Evolutionary conservation across 2,888 invertebrate species (phyloP).

Genomic region (Amitus sp.): DNA sequence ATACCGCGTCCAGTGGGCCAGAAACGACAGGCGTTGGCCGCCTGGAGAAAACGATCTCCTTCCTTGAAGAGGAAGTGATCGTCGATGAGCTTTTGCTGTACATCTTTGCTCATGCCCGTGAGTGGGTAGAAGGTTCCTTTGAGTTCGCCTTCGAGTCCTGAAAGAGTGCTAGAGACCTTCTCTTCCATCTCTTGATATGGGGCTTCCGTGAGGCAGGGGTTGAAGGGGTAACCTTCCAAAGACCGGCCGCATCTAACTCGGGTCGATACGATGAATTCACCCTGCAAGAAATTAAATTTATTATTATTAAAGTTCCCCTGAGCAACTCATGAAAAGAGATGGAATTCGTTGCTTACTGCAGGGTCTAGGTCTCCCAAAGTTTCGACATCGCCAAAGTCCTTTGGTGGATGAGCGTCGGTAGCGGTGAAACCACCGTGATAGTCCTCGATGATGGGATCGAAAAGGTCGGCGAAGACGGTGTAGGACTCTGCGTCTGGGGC

Average conservation of each 20-base stretch:
- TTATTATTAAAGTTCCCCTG: background rate
- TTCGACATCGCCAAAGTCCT: conserved; percentile 93
- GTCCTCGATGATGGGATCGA: conserved; percentile 98
- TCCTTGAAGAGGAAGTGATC: conserved; percentile 99
- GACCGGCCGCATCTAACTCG: conserved; percentile 97
- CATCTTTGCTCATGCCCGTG: conserved; percentile 95
- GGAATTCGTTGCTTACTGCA: conserved; percentile 66
- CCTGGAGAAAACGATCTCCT: conserved; percentile 90
- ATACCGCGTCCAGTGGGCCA: conserved; percentile 98
- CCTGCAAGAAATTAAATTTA: conserved; percentile 55
- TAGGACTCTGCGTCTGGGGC: conserved; percentile 97
- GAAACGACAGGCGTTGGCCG: conserved; percentile 95
- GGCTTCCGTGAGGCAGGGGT: conserved; percentile 95
- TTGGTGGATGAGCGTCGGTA: conserved; percentile 92
- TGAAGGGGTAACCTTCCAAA: conserved; percentile 95
- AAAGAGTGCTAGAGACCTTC: conserved; percentile 84
- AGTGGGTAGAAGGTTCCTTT: conserved; percentile 96
- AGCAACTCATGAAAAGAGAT: too few species aligned
- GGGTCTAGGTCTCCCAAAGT: conserved; percentile 94
- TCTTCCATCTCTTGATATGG: conserved; percentile 98
- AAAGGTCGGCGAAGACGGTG: conserved; percentile 89
- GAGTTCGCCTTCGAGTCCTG: conserved; percentile 86
- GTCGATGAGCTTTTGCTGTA: conserved; percentile 95
- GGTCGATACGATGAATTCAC: conserved; percentile 93
- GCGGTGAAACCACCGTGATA: conserved; percentile 97